Percentiles rank a stretch among this genome's conserved stretches.
These are phyloP conservation scores for Escarpia spicata DNA, from an alignment of 2,888 invertebrate genomes.

Conservation along the genomic window DNA sequence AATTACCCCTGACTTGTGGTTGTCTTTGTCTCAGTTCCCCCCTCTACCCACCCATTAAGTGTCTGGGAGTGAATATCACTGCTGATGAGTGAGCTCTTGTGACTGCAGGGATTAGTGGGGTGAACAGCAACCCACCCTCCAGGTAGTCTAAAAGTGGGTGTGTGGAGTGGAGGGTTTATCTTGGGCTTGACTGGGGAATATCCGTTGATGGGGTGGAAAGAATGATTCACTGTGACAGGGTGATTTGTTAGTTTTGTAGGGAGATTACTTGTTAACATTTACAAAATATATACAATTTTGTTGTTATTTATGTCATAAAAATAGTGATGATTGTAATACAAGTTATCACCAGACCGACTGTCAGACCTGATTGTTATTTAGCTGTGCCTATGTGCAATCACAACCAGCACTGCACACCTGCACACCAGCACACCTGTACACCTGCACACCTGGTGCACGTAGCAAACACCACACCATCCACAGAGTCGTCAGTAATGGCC, in stretches of 20 bases:
- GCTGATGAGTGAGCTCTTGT: background rate
- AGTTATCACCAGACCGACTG: background rate
- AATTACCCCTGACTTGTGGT: background rate
- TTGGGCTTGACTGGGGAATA: background rate
- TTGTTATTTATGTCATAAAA: background rate
- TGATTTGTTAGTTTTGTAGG: background rate
- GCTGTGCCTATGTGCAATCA: too few relatives aligned
- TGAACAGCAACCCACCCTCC: background rate
- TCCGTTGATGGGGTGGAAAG: background rate
- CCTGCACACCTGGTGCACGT: too few relatives aligned
- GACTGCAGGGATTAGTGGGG: slow-evolving; percentile 3
- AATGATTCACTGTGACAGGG: background rate
- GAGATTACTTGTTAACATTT: background rate
- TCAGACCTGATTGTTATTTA: too few relatives aligned
- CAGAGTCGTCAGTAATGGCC: too few relatives aligned
- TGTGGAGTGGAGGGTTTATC: background rate
- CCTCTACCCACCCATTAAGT: background rate
- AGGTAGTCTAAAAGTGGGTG: background rate
- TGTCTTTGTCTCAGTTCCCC: background rate
- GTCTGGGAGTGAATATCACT: background rate
- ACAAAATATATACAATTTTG: background rate
- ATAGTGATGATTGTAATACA: background rate
- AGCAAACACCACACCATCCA: too few relatives aligned
- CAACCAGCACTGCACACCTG: too few relatives aligned
- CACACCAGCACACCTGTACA: too few relatives aligned